Conservation (phyloP, 1,140 invertebrate species). For the Bombus superbus region DNA sequence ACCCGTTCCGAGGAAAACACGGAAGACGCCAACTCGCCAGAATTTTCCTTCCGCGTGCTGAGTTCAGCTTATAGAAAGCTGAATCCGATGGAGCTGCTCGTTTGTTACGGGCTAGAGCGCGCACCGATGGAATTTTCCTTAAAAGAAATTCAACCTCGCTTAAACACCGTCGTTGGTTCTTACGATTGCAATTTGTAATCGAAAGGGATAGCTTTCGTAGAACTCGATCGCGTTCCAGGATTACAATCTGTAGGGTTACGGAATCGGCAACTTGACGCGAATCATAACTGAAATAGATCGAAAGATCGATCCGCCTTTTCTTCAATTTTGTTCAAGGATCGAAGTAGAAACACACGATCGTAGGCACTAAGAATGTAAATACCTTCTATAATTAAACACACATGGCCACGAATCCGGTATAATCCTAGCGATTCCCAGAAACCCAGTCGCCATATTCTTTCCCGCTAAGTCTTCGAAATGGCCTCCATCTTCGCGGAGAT, state of each 20-base stretch:
- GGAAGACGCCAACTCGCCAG: conserved; percentile 8
- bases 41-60: conserved; percentile 18
- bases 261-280: not conserved
- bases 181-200: not conserved
- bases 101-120: not conserved
- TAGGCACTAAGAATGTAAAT: not conserved
- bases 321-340: not conserved
- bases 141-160: not conserved
- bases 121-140: not conserved
- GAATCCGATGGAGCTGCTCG: not conserved
- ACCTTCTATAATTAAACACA: not conserved
- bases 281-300: not conserved
- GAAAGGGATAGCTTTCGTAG: not conserved
- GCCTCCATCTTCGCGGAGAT: not conserved
- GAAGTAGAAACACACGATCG: not conserved
- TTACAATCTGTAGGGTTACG: no score
- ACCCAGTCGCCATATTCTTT: not conserved
- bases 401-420: not conserved
- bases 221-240: no score
- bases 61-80: not conserved
- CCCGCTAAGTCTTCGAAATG: not conserved
- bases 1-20: not conserved
- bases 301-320: not conserved
- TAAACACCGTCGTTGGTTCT: not conserved
- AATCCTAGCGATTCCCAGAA: not conserved